A percentile compares a stretch with the other conserved stretches of the same genome.
Conservation (phyloP, 30 jellyfish, hydroid and myxozoan genomes). For the Pelagia noctiluca region DNA sequence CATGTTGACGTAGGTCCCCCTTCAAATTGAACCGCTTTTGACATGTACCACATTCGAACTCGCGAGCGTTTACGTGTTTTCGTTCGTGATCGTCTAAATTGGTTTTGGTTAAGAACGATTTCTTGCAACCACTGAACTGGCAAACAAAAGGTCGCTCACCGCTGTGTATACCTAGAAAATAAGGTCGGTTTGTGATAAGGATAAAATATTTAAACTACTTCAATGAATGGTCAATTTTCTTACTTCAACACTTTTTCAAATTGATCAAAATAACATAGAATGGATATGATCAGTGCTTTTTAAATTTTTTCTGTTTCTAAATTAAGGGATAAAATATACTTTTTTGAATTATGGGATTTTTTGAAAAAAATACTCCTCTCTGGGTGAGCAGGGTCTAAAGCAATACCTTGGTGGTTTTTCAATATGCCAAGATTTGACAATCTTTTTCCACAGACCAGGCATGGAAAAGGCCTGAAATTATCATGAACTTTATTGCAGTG, state of each 20-base stretch:
- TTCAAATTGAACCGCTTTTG: constrained; percentile 69
- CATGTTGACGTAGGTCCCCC: constrained; percentile 77
- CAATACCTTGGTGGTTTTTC: constrained; percentile 67
- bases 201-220: not conserved
- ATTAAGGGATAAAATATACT: too few relatives aligned
- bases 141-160: constrained; percentile 84
- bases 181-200: not conserved
- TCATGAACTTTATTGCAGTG: constrained; percentile 68
- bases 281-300: too few relatives aligned
- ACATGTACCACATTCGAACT: constrained; percentile 68
- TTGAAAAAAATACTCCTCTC: not conserved
- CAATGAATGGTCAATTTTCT: not conserved
- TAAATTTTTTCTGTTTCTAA: too few relatives aligned
- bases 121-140: constrained; percentile 52
- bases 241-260: not conserved
- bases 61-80: constrained; percentile 81
- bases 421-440: constrained; percentile 70
- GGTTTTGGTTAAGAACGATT: constrained; percentile 63
- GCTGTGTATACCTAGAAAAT: constrained; percentile 53
- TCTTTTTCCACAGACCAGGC: constrained; percentile 76
- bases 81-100: constrained; percentile 76
- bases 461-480: constrained; percentile 68
- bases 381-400: too few relatives aligned
- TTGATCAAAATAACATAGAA: too few relatives aligned
- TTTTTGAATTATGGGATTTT: too few relatives aligned